Evolutionary conservation across 1,140 invertebrate genomes (phyloP).

Genomic region (Musca domestica): DNA sequence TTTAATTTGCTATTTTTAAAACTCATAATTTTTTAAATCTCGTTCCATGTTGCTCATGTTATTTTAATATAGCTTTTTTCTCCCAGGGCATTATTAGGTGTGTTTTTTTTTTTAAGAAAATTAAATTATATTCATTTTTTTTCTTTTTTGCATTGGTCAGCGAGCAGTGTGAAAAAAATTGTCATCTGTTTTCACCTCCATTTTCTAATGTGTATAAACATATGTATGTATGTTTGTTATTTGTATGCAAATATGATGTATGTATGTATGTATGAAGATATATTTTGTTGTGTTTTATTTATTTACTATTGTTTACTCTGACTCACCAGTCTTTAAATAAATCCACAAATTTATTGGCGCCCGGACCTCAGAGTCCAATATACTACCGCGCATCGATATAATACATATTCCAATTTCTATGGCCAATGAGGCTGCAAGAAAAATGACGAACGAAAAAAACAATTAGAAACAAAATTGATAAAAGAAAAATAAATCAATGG

Average conservation of each 20-base stretch:
- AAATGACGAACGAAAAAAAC: background rate
- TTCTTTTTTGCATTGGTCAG: background rate
- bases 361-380: constrained; percentile 72
- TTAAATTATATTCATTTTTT: background rate
- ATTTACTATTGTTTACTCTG: background rate
- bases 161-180: too few relatives aligned
- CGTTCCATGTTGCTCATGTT: too few relatives aligned
- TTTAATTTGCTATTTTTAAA: too few relatives aligned
- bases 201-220: too few relatives aligned
- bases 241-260: too few relatives aligned
- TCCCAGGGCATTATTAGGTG: too few relatives aligned
- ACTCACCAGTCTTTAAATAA: constrained; percentile 75
- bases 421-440: constrained; percentile 62
- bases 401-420: constrained; percentile 73
- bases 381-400: constrained; percentile 78
- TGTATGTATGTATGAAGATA: background rate
- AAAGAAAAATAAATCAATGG: background rate
- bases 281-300: background rate
- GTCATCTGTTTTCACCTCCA: too few relatives aligned
- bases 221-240: too few relatives aligned
- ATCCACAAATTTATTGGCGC: constrained; percentile 79
- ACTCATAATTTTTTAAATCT: too few relatives aligned
- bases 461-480: background rate
- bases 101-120: too few relatives aligned
- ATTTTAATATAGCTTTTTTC: too few relatives aligned